These are phyloP conservation scores for Schizopygopsis malacanthus DNA, from an alignment of 2,797 vertebrate genomes.

Conservation along the genomic window DNA sequence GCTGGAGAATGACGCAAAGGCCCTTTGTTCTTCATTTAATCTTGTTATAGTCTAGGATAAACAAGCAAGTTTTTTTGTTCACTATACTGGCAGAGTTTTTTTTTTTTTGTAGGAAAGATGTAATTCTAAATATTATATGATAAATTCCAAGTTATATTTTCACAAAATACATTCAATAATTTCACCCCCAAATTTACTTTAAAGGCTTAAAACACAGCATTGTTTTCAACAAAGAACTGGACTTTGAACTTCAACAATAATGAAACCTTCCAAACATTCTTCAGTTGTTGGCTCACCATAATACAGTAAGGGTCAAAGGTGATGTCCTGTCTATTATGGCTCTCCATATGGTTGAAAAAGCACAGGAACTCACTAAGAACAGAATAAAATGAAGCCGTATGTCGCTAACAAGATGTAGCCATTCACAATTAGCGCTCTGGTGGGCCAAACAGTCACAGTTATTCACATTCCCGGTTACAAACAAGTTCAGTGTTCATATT, in stretches of 20 bases:
- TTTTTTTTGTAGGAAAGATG: not conserved
- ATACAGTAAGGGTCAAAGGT: slow-evolving; percentile 55
- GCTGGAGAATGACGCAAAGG: not conserved
- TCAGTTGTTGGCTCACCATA: not conserved
- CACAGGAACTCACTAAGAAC: slow-evolving; percentile 47
- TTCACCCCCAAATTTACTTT: not conserved
- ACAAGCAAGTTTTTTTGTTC: slow-evolving; percentile 4
- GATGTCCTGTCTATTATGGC: slow-evolving; percentile 32
- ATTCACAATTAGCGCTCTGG: not conserved
- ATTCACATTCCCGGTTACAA: slow-evolving; percentile 44
- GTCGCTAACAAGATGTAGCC: slow-evolving; percentile 1
- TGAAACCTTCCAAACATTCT: slow-evolving; percentile 42
- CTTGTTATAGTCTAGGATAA: not conserved
- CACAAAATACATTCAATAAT: not conserved
- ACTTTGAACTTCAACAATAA: slow-evolving; percentile 31
- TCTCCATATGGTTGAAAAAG: slow-evolving; percentile 47
- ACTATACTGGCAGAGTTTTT: not conserved
- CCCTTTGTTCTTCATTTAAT: not conserved
- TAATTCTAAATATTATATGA: not conserved
- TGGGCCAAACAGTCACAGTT: slow-evolving; percentile 49
- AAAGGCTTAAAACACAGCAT: slow-evolving; percentile 1
- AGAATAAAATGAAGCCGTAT: slow-evolving; percentile 45
- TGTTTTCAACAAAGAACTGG: slow-evolving; percentile 55
- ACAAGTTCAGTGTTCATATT: slow-evolving; percentile 60
- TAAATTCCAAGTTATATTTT: not conserved